A percentile compares a stretch with the other conserved stretches of the same genome.
These are phyloP conservation scores for Drosophila rhopaloa DNA, from an alignment of 1,140 invertebrate species.

Conservation along the genomic window DNA sequence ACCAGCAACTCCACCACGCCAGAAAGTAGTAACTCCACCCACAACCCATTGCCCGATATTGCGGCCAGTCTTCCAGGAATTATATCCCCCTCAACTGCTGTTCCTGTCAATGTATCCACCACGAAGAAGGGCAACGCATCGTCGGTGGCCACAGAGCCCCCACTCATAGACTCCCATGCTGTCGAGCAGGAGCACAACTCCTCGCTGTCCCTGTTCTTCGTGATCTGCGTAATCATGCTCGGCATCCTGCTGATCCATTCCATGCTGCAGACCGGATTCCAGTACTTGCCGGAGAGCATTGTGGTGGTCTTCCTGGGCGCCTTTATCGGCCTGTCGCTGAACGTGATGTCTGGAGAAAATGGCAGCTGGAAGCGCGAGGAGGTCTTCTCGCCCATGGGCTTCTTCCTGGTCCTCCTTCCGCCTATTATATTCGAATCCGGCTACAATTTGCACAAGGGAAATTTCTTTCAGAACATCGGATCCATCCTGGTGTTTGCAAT, in stretches of 20 bases:
- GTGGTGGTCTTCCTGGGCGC: slow-evolving; percentile 98
- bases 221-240: slow-evolving; percentile 95
- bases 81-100: background rate
- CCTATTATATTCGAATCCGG: slow-evolving; percentile 99
- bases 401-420: slow-evolving; percentile 98
- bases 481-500: slow-evolving; percentile 98
- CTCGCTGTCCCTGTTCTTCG: slow-evolving; percentile 98
- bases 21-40: background rate
- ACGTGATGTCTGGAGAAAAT: slow-evolving; percentile 95
- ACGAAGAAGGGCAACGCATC: slow-evolving; percentile 47
- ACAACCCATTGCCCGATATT: background rate
- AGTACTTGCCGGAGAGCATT: slow-evolving; percentile 98
- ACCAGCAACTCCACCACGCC: background rate
- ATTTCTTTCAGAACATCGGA: slow-evolving; percentile 99
- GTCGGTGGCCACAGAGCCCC: slow-evolving; percentile 64
- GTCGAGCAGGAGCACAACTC: slow-evolving; percentile 98
- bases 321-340: slow-evolving; percentile 95
- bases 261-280: slow-evolving; percentile 97
- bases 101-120: slow-evolving; percentile 5
- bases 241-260: slow-evolving; percentile 97
- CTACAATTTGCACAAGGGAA: slow-evolving; percentile 99
- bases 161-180: slow-evolving; percentile 90
- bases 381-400: slow-evolving; percentile 98
- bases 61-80: background rate
- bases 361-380: slow-evolving; percentile 98